Percentiles rank a stretch among this genome's conserved stretches.
These are phyloP conservation scores for Oreochromis spilurus DNA, from an alignment of 2,113 vertebrate species.

Conservation along the genomic window DNA sequence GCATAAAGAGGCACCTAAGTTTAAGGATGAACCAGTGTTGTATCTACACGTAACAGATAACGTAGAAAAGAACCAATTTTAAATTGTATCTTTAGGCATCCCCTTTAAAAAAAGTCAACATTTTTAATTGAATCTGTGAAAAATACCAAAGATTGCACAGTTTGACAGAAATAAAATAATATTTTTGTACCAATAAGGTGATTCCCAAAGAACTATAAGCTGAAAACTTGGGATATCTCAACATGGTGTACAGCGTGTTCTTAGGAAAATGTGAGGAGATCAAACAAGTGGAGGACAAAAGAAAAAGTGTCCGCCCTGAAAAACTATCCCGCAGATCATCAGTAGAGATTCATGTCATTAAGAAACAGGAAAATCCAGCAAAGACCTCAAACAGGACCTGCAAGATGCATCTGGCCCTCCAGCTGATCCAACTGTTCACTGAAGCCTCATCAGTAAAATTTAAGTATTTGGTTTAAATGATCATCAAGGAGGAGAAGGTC, in stretches of 20 bases:
- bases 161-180: neutral
- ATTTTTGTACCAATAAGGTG: neutral
- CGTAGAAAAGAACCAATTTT: neutral
- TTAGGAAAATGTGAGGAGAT: neutral
- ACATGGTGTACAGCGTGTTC: neutral
- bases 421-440: neutral
- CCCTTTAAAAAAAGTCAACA: neutral
- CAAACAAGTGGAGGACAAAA: neutral
- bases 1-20: neutral
- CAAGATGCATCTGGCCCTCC: neutral
- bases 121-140: neutral
- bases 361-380: neutral
- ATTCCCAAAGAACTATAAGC: neutral
- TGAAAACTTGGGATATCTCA: neutral
- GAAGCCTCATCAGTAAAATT: neutral
- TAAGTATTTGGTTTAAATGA: neutral
- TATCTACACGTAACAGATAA: neutral
- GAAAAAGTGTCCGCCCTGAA: neutral
- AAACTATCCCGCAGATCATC: neutral
- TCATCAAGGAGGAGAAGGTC: neutral
- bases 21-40: neutral
- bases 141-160: neutral
- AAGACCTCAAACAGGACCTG: neutral
- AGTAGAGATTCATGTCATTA: neutral
- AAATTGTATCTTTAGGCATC: neutral